Conservation (phyloP, 1,140 invertebrate genomes). For the Zaprionus gabonicus region DNA sequence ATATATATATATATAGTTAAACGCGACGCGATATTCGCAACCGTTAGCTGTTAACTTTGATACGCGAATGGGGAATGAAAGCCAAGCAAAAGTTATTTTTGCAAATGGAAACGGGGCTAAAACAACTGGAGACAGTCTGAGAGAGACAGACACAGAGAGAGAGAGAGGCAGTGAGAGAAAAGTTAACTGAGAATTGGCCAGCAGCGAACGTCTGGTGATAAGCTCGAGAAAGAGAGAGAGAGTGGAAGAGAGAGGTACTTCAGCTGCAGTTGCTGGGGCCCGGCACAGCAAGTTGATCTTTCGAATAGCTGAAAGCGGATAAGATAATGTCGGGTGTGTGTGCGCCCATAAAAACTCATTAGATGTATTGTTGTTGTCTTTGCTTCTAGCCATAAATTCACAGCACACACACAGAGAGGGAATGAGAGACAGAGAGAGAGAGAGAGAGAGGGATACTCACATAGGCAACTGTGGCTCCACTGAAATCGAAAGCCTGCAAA, state of each 20-base stretch:
- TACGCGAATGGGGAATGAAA: constrained; percentile 62
- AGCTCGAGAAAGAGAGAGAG: constrained; percentile 6
- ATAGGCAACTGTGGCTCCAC: background rate
- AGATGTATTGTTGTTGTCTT: background rate
- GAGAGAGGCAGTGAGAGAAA: background rate
- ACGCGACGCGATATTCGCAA: constrained; percentile 51
- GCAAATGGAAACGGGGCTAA: constrained; percentile 20
- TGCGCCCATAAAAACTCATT: constrained; percentile 19
- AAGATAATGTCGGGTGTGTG: constrained; percentile 20
- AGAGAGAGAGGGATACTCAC: background rate
- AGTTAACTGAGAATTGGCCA: background rate
- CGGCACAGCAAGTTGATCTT: constrained; percentile 29
- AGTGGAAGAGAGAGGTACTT: constrained; percentile 16
- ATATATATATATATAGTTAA: background rate
- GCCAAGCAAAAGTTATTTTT: constrained; percentile 10
- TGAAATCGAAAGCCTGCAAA: constrained; percentile 34
- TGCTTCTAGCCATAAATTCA: constrained; percentile 28
- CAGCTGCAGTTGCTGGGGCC: constrained; percentile 24
- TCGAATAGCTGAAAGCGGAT: constrained; percentile 32
- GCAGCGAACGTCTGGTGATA: background rate
- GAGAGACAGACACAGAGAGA: background rate
- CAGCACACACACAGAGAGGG: constrained; percentile 1
- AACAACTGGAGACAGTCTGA: constrained; percentile 21
- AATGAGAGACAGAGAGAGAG: no score
- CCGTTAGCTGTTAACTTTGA: constrained; percentile 74